phyloP scores from a whole-genome alignment of 1,140 invertebrate species.

The Helicoverpa armigera region DNA sequence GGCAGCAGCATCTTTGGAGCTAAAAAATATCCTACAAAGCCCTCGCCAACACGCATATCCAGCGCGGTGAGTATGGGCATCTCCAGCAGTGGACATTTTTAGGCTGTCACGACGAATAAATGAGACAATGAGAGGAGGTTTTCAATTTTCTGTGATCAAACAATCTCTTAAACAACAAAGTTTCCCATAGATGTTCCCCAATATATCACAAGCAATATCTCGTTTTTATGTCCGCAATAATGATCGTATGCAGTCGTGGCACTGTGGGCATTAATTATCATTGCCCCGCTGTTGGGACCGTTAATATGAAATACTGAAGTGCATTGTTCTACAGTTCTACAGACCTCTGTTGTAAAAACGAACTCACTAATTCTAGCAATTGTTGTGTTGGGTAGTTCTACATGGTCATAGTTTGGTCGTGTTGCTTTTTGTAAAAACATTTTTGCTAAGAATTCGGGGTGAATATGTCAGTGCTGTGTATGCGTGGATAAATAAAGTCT shows the following conservation, averaged over 20 bases:
- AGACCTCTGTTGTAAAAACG: constrained; percentile 18
- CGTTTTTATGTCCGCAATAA: constrained; percentile 37
- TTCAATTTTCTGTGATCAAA: neutral
- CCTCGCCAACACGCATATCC: too few species aligned
- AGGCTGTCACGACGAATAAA: too few species aligned
- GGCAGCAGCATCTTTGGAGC: too few species aligned
- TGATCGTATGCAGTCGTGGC: constrained; percentile 30
- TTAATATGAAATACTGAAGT: constrained; percentile 33
- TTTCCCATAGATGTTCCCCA: neutral
- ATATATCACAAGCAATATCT: constrained; percentile 29
- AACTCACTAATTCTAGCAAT: constrained; percentile 18
- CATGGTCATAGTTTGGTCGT: neutral
- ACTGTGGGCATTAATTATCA: constrained; percentile 36
- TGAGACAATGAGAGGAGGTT: too few species aligned
- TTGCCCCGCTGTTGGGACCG: constrained; percentile 17
- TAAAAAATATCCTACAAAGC: too few species aligned
- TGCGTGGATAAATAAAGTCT: too few species aligned
- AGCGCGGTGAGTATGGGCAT: too few species aligned
- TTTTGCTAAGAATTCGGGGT: neutral
- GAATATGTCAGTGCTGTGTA: neutral
- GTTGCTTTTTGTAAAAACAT: neutral
- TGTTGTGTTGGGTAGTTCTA: neutral
- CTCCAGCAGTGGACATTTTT: too few species aligned
- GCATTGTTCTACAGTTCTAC: constrained; percentile 9
- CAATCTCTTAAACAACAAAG: constrained; percentile 18